A percentile compares a stretch with the other conserved stretches of the same genome.
Evolutionary conservation across 2,113 vertebrate genomes (phyloP).

Genomic region (Promerops cafer): DNA sequence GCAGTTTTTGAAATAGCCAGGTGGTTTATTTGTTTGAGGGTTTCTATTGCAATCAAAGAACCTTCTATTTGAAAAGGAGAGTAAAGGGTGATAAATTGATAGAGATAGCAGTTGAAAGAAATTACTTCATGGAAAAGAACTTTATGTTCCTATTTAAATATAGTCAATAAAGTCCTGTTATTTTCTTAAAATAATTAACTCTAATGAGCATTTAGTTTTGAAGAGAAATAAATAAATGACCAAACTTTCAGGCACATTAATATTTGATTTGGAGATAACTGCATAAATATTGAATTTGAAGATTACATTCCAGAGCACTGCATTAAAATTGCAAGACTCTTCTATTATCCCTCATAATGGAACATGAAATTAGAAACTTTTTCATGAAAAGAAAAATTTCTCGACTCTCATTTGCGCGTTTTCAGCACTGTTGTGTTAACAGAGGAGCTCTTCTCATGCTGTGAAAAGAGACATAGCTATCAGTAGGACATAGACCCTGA

Average conservation of each 20-base stretch:
- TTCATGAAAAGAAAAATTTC: slow-evolving; percentile 37
- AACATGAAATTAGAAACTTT: slow-evolving; percentile 67
- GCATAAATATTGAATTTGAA: slow-evolving; percentile 73
- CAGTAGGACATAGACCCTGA: not conserved
- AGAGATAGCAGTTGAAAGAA: not conserved
- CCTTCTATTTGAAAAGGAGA: not conserved
- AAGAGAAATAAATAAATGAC: slow-evolving; percentile 65
- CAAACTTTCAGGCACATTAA: slow-evolving; percentile 61
- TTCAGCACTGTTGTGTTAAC: not conserved
- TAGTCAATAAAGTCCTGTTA: not conserved
- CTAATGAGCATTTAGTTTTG: slow-evolving; percentile 38
- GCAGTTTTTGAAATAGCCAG: not conserved
- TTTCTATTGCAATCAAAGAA: not conserved
- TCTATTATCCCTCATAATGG: slow-evolving; percentile 66
- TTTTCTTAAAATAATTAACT: slow-evolving; percentile 65
- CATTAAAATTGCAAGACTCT: slow-evolving; percentile 75
- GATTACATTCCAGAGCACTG: slow-evolving; percentile 60
- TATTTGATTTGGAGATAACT: slow-evolving; percentile 74
- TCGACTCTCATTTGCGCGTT: not conserved
- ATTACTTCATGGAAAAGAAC: not conserved
- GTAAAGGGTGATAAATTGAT: not conserved
- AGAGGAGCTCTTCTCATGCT: not conserved
- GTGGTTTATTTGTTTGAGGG: not conserved
- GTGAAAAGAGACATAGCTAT: not conserved
- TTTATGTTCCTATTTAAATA: not conserved